phyloP scores from a whole-genome alignment of 2,113 vertebrate species.

The Menidia beryllina region DNA sequence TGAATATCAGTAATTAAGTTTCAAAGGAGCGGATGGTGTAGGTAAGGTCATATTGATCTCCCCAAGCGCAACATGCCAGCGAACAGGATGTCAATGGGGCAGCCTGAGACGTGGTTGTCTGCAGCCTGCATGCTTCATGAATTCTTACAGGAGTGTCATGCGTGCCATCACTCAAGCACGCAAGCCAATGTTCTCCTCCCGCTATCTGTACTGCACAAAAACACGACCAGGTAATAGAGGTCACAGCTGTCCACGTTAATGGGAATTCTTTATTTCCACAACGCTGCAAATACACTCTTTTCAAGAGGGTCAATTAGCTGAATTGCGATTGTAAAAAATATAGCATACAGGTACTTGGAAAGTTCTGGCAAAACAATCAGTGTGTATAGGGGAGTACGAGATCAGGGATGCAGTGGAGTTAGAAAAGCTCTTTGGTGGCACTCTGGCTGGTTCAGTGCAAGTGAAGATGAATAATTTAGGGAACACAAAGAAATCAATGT shows the following conservation, averaged over 20 bases:
- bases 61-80: conserved; percentile 77
- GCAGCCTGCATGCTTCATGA: conserved; percentile 58
- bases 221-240: conserved; percentile 42
- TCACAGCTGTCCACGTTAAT: conserved; percentile 65
- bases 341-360: conserved; percentile 38
- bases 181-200: conserved; percentile 9
- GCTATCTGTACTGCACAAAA: background rate
- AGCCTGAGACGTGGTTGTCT: conserved; percentile 60
- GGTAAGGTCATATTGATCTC: conserved; percentile 87
- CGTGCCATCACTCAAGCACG: conserved; percentile 13
- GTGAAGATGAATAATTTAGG: conserved; percentile 82
- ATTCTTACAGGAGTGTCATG: conserved; percentile 49
- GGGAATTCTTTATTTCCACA: conserved; percentile 64
- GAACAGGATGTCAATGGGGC: conserved; percentile 78
- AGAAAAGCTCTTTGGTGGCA: conserved; percentile 66
- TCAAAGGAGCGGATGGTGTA: conserved; percentile 80
- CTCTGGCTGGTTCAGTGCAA: conserved; percentile 68
- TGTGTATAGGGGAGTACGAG: conserved; percentile 37
- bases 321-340: conserved; percentile 45
- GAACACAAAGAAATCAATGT: conserved; percentile 81
- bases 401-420: conserved; percentile 48
- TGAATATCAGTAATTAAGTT: conserved; percentile 88
- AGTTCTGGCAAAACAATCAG: conserved; percentile 53
- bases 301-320: conserved; percentile 60
- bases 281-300: conserved; percentile 46